A percentile compares a stretch with the other conserved stretches of the same genome.
phyloP scores from a whole-genome alignment of 2,888 invertebrate species.

The Tetragnatha montana region DNA sequence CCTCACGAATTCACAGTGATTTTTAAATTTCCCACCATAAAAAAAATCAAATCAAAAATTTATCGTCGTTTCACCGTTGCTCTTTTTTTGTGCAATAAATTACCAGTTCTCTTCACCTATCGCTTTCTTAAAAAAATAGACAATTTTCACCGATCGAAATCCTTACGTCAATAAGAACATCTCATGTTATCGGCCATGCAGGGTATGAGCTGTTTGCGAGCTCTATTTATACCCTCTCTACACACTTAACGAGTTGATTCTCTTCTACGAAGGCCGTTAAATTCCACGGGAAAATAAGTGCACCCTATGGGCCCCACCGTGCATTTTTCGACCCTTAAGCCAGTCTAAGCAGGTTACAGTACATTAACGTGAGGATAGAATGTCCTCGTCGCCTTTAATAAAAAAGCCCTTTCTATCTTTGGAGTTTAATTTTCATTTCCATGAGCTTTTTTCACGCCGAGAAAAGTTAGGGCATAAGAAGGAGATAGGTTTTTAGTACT shows the following conservation, averaged over 20 bases:
- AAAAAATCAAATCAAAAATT: too few relatives aligned
- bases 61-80: too few relatives aligned
- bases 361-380: constrained; percentile 49
- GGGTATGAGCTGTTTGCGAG: too few relatives aligned
- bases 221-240: constrained; percentile 12
- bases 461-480: constrained; percentile 24
- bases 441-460: not conserved
- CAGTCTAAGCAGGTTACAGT: constrained; percentile 36
- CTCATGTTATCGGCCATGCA: too few relatives aligned
- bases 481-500: constrained; percentile 33
- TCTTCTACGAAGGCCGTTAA: constrained; percentile 50
- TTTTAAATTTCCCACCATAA: too few relatives aligned
- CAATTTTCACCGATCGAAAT: too few relatives aligned
- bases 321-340: constrained; percentile 46
- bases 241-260: constrained; percentile 61
- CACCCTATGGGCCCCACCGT: constrained; percentile 41
- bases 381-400: constrained; percentile 57
- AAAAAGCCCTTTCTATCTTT: constrained; percentile 51
- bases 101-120: too few relatives aligned
- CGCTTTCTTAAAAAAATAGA: too few relatives aligned
- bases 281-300: constrained; percentile 59
- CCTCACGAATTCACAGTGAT: too few relatives aligned
- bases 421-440: constrained; percentile 54
- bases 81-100: too few relatives aligned
- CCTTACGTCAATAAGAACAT: too few relatives aligned